phyloP scores from a whole-genome alignment of 2,113 vertebrate genomes.

The Ageneiosus marmoratus region DNA sequence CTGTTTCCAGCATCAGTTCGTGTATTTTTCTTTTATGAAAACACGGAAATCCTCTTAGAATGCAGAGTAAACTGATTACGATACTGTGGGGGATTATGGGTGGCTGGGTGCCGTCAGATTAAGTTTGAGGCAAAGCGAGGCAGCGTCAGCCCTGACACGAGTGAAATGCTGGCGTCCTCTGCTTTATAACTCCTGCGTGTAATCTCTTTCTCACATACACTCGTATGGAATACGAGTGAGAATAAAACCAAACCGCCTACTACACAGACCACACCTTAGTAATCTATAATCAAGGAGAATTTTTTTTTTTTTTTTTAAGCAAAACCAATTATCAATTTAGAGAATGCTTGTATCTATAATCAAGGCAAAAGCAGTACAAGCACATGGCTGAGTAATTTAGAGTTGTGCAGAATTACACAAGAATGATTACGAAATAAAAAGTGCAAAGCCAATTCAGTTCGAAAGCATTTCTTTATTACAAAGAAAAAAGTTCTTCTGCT shows the following conservation, averaged over 20 bases:
- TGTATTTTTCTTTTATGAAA: conserved; percentile 77
- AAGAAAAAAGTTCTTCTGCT: not conserved
- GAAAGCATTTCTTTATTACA: not conserved
- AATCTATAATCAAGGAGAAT: conserved; percentile 21
- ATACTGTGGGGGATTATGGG: conserved; percentile 91
- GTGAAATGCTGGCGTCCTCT: conserved; percentile 67
- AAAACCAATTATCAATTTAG: not conserved
- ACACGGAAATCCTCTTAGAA: conserved; percentile 89
- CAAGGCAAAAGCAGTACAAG: not conserved
- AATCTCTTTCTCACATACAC: conserved; percentile 62
- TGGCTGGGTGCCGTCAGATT: conserved; percentile 93
- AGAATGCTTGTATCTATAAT: not conserved
- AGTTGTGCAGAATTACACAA: not conserved
- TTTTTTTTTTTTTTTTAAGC: not conserved
- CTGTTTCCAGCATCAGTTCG: conserved; percentile 84
- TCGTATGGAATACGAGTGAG: conserved; percentile 36
- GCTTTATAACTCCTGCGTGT: conserved; percentile 74
- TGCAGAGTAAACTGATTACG: conserved; percentile 96
- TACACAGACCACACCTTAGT: not conserved
- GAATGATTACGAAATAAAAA: not conserved
- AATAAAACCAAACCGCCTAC: conserved; percentile 36
- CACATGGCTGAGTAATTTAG: not conserved
- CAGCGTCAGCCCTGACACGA: conserved; percentile 88
- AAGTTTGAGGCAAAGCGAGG: conserved; percentile 80
- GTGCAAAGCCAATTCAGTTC: not conserved